These are phyloP conservation scores for Myiozetetes cayanensis DNA, from an alignment of 2,113 vertebrate species.

Conservation along the genomic window DNA sequence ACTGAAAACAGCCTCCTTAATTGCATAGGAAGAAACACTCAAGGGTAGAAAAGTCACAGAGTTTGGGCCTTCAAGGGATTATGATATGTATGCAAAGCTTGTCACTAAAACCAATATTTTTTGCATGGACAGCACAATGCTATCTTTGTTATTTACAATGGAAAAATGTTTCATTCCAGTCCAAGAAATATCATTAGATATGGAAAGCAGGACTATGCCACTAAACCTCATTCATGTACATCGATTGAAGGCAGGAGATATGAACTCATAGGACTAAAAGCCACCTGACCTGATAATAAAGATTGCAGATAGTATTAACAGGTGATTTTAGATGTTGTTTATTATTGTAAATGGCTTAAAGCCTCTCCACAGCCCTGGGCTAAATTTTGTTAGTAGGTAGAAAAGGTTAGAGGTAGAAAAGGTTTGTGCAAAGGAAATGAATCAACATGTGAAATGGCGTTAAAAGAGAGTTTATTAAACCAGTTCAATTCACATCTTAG, in stretches of 20 bases:
- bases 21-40: not conserved
- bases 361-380: not conserved
- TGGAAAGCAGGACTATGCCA: not conserved
- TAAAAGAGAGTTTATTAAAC: not conserved
- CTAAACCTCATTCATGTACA: not conserved
- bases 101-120: not conserved
- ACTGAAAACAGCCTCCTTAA: conserved; percentile 8
- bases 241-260: not conserved
- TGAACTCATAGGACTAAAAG: not conserved
- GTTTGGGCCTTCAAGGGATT: not conserved
- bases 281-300: not conserved
- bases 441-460: not conserved
- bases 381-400: not conserved
- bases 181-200: not conserved
- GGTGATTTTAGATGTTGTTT: not conserved
- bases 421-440: not conserved
- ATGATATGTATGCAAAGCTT: not conserved
- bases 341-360: not conserved
- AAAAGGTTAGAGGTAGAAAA: not conserved
- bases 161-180: not conserved
- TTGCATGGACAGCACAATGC: not conserved
- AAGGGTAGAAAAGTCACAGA: not conserved
- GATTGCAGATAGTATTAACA: not conserved
- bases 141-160: not conserved
- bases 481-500: not conserved